Conservation (phyloP, 2,888 invertebrate genomes). For the Oscheius sp. region DNA sequence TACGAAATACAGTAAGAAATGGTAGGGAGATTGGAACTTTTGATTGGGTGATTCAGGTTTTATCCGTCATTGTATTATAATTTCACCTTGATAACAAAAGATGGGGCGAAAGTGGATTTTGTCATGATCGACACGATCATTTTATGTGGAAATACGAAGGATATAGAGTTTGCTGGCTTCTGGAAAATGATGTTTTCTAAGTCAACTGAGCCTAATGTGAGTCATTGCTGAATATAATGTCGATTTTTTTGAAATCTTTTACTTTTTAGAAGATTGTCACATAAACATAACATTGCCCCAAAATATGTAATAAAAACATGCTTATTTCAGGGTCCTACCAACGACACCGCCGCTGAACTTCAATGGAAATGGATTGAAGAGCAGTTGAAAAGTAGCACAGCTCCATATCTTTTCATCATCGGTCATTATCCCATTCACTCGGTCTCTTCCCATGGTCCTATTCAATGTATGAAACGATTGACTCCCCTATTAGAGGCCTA, state of each 20-base stretch:
- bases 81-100: constrained; percentile 67
- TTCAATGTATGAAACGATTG: constrained; percentile 72
- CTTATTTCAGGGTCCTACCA: constrained; percentile 10
- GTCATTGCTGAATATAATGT: not conserved
- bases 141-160: constrained; percentile 71
- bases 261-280: no score
- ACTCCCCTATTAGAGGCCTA: constrained; percentile 72
- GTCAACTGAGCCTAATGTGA: constrained; percentile 51
- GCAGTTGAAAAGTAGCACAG: constrained; percentile 58
- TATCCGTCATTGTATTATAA: constrained; percentile 73
- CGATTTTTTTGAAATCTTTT: no score
- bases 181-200: constrained; percentile 52
- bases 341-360: constrained; percentile 56
- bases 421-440: constrained; percentile 74
- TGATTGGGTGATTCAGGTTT: constrained; percentile 69
- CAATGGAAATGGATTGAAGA: constrained; percentile 72
- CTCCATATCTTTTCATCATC: constrained; percentile 73
- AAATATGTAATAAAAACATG: not conserved
- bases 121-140: constrained; percentile 74
- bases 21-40: constrained; percentile 33
- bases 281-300: no score
- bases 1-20: constrained; percentile 63
- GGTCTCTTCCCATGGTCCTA: constrained; percentile 73
- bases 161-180: constrained; percentile 45
- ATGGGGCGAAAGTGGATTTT: constrained; percentile 70